phyloP scores from a whole-genome alignment of 2,888 invertebrate species.

The Folsomia candida region DNA sequence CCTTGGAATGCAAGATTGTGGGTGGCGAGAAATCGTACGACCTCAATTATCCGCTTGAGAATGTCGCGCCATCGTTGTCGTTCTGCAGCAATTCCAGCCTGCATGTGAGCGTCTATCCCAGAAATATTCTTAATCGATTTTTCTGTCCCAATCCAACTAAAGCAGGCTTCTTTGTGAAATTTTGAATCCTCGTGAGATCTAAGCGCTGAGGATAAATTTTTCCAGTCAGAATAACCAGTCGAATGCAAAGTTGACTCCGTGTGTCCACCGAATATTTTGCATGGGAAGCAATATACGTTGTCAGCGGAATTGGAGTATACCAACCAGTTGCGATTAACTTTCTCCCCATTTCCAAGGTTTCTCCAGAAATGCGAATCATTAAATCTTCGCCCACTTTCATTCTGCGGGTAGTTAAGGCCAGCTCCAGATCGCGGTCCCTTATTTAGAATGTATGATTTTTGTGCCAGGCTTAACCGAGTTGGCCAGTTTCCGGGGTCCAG shows the following conservation, averaged over 20 bases:
- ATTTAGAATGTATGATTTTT: not conserved
- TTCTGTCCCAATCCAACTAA: not conserved
- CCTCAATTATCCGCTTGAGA: not conserved
- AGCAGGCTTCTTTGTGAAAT: not conserved
- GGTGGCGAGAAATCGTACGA: not conserved
- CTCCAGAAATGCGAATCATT: not conserved
- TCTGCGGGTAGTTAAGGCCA: not conserved
- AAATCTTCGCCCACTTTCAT: not conserved
- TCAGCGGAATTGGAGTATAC: not conserved
- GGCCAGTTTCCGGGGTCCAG: not conserved
- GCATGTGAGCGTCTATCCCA: not conserved
- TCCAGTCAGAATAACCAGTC: not conserved
- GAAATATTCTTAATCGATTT: not conserved
- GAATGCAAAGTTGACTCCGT: not conserved
- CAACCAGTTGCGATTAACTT: not conserved
- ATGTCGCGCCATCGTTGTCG: not conserved
- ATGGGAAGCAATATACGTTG: not conserved
- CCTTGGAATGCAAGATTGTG: not conserved
- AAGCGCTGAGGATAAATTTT: not conserved
- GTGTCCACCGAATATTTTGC: not conserved
- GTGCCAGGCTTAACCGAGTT: not conserved
- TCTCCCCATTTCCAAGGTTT: not conserved
- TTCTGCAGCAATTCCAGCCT: not conserved
- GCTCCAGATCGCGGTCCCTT: not conserved
- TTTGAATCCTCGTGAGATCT: not conserved